Conservation (phyloP, 2,113 vertebrate species). For the Neofelis nebulosa region DNA sequence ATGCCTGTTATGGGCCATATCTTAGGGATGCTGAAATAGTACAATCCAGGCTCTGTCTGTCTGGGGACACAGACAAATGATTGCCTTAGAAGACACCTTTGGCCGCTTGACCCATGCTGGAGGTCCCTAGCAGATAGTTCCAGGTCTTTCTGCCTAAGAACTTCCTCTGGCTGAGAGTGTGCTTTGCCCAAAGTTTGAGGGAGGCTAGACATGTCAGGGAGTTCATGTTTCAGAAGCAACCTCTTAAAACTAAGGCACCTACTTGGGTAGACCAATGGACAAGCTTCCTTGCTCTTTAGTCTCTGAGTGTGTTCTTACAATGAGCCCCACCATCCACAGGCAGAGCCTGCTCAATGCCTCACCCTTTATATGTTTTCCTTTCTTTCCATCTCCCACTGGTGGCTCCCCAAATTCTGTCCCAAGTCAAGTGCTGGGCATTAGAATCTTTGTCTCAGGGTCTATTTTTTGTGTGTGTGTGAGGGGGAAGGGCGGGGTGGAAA, state of each 20-base stretch:
- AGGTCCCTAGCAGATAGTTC: not conserved
- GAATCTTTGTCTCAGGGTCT: not conserved
- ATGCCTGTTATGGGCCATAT: fast-evolving
- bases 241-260: not conserved
- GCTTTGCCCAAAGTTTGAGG: not conserved
- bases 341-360: not conserved
- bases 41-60: not conserved
- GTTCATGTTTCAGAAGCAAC: not conserved
- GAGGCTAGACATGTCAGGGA: not conserved
- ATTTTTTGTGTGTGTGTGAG: not conserved
- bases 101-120: fast-evolving
- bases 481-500: not conserved
- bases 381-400: not conserved
- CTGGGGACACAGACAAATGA: not conserved
- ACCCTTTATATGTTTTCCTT: not conserved
- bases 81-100: not conserved
- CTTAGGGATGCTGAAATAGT: not conserved
- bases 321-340: not conserved
- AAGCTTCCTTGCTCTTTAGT: not conserved
- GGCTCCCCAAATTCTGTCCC: fast-evolving
- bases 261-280: fast-evolving
- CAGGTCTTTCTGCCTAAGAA: not conserved
- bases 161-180: not conserved
- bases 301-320: not conserved
- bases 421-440: not conserved